Evolutionary conservation across 2,888 invertebrate species (phyloP), one percentile per base, ranked within the genome.

Genomic region (Eugnorisma glareosa): DNA sequence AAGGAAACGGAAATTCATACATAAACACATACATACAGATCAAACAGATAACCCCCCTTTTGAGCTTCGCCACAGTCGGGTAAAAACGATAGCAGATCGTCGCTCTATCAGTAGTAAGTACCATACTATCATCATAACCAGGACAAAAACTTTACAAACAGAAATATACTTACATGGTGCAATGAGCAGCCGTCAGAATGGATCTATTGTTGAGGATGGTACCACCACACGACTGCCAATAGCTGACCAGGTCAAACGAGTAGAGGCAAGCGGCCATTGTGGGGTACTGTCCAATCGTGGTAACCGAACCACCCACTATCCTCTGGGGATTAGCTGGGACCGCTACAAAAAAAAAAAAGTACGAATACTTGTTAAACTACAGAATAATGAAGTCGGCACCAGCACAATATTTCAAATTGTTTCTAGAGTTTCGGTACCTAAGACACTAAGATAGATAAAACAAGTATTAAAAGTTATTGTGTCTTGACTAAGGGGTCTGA

Each of bases 181-280:
- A 93, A 67, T 93, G 92, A 69, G 92, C 93, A 66, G 93, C 93
- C 2, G 91, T 86, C 7, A 93, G 85, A n/a, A 93, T 51, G 13
- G 91, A 83, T 68, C 91, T 86, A 51, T 85, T 88, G 82, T 91
- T 93, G 11, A 92, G 28, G 37, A 93, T 89, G 35, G 90, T 77
- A 18, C 92, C 93, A 28, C 89, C 90, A 61, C 90, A 90, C 21
- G 63, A 28, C 28, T 88, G 90, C 48, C 43, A 72, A 54, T 82
- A 90, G 35, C 71, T 82, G 37, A 15, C 10, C 18, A 48, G 59
- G 67, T 82, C 70, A 35, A 11, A 28, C 0, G 88, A 74, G 69
- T 66, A 83, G 7, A 92, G 75, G 2, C 91, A 70, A 43, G 90
- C 76, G 0, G 82, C 87, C 0, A 89, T 89, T 21, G 68, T 69